Evolutionary conservation across 2,797 vertebrate species (phyloP), one percentile per base, ranked within the genome.

Genomic region (Syncerus caffer): DNA sequence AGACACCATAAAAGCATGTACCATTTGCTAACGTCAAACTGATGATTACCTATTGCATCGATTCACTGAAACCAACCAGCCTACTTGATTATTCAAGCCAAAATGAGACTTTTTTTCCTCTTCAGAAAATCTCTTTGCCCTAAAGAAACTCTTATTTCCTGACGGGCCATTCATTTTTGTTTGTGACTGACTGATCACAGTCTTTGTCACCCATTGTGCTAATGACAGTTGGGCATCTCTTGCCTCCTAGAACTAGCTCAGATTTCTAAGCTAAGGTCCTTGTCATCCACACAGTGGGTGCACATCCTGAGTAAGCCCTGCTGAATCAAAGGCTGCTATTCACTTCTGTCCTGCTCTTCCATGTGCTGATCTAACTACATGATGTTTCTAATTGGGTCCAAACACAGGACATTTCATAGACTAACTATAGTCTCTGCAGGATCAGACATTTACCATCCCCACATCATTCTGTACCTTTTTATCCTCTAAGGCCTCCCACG

Each of bases 91-190:
- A 80, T 85, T 95, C 51, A 89, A 91, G 38, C 6, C 84, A 79
- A 96, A 90, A 88, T 71, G 12, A 83, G 23, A 83, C 23, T 14
- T 74, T 42, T 95, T 71, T 78, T 60, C 91, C 38, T 90, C 71
- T 94, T 83, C 38, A 89, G 53, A 91, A 93, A 89, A 85, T 38
- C 16, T 96, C 76, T 88, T 93, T 87, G 16, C 15, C 50, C 27
- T 89, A 86, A 90, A 50, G 17, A 93, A 38, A n/a, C 82, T 92
- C 11, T 91, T 67, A 17, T 67, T 88, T 97, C 95, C 29, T 96
- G 31, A n/a, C 11, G 94, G 57, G 17, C 13, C 57, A 97, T 94
- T 94, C 95, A 78, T 89, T 93, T 95, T 89, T 95, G 23, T 92
- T 92, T 90, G 90, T 91, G 53, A 31, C 71, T 90, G 27, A 5